Evolutionary conservation across 2,113 vertebrate genomes (phyloP).

Genomic region (Pungitius pungitius): DNA sequence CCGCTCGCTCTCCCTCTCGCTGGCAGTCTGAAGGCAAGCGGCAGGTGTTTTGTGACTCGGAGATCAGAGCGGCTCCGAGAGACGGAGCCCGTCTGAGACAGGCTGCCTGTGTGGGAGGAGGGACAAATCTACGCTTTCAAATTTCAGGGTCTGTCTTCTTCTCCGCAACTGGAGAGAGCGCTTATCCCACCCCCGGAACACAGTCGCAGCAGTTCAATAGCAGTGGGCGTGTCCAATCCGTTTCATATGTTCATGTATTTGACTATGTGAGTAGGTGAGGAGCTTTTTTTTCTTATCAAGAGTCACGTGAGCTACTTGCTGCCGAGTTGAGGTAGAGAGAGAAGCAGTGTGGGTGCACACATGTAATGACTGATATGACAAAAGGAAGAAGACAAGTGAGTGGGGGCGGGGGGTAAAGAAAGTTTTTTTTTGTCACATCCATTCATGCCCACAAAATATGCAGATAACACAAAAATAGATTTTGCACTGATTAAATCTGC

Average conservation of each 20-base stretch:
- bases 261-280: conserved; percentile 17
- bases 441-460: conserved; percentile 11
- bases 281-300: conserved; percentile 9
- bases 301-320: conserved; percentile 15
- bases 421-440: conserved; percentile 6
- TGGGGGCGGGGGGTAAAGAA: conserved; percentile 1
- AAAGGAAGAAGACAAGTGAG: conserved; percentile 24
- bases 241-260: conserved; percentile 15
- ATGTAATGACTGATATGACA: conserved; percentile 44
- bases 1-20: conserved; percentile 11
- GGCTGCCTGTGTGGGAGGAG: conserved; percentile 68
- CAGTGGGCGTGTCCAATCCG: conserved; percentile 29
- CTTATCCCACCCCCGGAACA: conserved; percentile 53
- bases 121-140: conserved; percentile 59
- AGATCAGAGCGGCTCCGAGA: conserved; percentile 65
- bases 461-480: conserved; percentile 12
- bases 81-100: conserved; percentile 60
- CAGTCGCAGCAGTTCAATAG: conserved; percentile 26
- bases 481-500: conserved; percentile 47
- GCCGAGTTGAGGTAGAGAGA: conserved; percentile 35
- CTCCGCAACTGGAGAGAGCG: conserved; percentile 34
- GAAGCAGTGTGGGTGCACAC: conserved; percentile 27
- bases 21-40: conserved; percentile 56
- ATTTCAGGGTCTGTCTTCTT: conserved; percentile 61
- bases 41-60: conserved; percentile 72